Base-by-base conservation (phyloP, 1,140 invertebrate genomes). In the Eumeta japonica region DNA sequence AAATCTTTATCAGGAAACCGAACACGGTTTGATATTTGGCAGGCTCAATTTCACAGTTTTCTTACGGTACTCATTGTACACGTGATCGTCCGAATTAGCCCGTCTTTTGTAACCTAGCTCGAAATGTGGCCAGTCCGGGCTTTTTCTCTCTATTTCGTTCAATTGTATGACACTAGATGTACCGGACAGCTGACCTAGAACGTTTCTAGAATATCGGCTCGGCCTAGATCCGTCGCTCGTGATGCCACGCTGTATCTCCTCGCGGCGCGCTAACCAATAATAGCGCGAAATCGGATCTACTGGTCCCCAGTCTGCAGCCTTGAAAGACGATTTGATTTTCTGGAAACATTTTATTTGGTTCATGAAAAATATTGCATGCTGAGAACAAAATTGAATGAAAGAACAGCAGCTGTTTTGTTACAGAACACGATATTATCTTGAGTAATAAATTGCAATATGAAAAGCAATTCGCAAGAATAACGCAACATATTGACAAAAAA, bases 271-370 rank as follows among this genome's bases (percentile, higher is more conserved):
- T 19, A 81, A 56, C 80, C 80, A 82, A 35, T 77, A 79, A 52
- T 82, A 78, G n/a, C 80, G 63, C 15, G 76, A 71, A 39, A 83
- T 81, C 9, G 81, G 80, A 43, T 83, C 81, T 9, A 77, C 71
- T 10, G 81, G 81, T 9, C 81, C 81, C 81, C 81, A 83, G 37
- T 82, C 79, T 0, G 80, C 78, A 11, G 80, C 79, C 50, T 73
- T 76, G 30, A 81, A 66, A 11, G 80, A 77, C 29, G 77, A 75
- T 53, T 71, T 66, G 28, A 82, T 54, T 70, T 81, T 82, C 81
- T 83, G 59, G 17, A 14, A 32, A 16, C 30, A 7, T 11, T 14
- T 9, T 11, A 33, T 10, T 33, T 10, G 13, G 7, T 10, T 33
- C 5, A 14, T 33, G 13, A 17, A 3, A 10, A 33, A 16, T 29